Evolutionary conservation across 2,113 vertebrate species (phyloP).

Genomic region (Gallinago jamesoni): DNA sequence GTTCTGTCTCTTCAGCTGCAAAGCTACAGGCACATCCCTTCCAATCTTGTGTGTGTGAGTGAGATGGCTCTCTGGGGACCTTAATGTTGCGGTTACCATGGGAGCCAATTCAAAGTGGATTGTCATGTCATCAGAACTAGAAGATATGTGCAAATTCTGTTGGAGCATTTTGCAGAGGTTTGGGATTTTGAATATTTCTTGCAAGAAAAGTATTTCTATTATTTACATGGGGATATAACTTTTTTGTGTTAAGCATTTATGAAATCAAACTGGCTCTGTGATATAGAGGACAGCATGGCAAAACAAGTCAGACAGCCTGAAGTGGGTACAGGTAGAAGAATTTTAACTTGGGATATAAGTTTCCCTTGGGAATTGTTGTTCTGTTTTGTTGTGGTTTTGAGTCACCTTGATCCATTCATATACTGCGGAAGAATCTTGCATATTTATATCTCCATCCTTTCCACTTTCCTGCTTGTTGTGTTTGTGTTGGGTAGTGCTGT

Average conservation of each 20-base stretch:
- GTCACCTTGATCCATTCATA: not conserved
- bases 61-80: not conserved
- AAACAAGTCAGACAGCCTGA: not conserved
- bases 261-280: not conserved
- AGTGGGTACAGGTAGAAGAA: not conserved
- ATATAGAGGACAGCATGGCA: not conserved
- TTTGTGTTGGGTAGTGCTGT: not conserved
- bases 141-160: not conserved
- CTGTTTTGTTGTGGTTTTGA: not conserved
- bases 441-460: not conserved
- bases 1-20: not conserved
- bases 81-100: not conserved
- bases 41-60: not conserved
- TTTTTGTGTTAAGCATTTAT: not conserved
- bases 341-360: not conserved
- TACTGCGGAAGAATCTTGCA: not conserved
- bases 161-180: not conserved
- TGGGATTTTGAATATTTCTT: not conserved
- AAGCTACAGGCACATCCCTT: not conserved
- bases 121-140: not conserved
- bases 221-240: not conserved
- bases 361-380: not conserved
- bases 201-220: not conserved
- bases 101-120: constrained; percentile 14
- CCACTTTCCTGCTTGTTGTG: not conserved